These are phyloP conservation scores for Corapipo altera DNA, from an alignment of 2,113 vertebrate species.

Conservation along the genomic window DNA sequence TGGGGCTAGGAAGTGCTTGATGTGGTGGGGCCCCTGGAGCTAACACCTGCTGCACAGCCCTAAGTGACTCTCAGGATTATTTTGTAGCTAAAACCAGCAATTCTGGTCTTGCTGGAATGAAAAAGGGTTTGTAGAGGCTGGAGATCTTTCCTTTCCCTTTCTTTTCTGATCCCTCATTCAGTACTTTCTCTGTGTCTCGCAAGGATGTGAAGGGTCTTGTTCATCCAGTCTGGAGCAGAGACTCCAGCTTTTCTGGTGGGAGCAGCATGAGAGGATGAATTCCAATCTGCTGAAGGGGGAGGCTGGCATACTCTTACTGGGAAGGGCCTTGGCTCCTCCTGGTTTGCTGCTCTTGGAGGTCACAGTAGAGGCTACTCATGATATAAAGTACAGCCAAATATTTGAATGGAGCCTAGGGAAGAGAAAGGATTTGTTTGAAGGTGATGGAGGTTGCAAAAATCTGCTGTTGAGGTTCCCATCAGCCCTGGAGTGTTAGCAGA, in stretches of 20 bases:
- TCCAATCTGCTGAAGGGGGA: neutral
- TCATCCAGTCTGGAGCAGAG: neutral
- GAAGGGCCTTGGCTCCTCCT: neutral
- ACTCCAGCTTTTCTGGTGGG: neutral
- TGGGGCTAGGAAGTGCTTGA: neutral
- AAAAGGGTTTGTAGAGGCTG: neutral
- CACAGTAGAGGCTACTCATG: neutral
- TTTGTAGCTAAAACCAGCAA: neutral
- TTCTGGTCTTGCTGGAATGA: neutral
- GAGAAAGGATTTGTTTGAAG: neutral
- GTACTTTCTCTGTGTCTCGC: neutral
- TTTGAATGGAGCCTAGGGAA: neutral
- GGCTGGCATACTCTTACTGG: neutral
- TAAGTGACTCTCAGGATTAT: neutral
- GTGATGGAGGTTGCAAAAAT: neutral
- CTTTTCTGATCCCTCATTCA: neutral
- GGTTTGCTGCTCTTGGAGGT: neutral
- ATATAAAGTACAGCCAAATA: neutral
- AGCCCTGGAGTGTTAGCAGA: neutral
- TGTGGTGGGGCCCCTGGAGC: slow-evolving; percentile 15
- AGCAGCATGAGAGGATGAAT: neutral
- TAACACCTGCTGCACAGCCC: neutral
- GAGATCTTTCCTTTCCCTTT: neutral
- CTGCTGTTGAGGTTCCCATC: neutral
- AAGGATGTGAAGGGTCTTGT: neutral